Evolutionary conservation across 2,888 invertebrate genomes (phyloP).

Genomic region (Notocelia uddmanniana): DNA sequence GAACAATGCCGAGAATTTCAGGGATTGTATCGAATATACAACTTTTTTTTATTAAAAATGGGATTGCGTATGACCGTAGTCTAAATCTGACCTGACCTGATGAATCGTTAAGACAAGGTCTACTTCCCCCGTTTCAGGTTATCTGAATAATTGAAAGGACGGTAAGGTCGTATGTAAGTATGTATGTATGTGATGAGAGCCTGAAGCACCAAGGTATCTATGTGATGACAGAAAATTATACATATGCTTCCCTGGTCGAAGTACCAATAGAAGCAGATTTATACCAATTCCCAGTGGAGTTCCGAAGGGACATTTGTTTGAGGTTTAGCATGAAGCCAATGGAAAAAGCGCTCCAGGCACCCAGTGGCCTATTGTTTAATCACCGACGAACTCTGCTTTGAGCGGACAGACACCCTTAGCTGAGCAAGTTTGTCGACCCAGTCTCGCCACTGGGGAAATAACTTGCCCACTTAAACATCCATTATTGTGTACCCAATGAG

Average conservation of each 20-base stretch:
- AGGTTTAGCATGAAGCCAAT: slow-evolving; percentile 34
- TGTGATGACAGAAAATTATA: background rate
- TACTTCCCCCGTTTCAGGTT: too few species aligned
- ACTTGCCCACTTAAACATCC: slow-evolving; percentile 56
- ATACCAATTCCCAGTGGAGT: slow-evolving; percentile 10
- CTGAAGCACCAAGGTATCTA: too few species aligned
- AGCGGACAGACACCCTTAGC: slow-evolving; percentile 51
- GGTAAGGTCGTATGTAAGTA: too few species aligned
- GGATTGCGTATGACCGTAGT: too few species aligned
- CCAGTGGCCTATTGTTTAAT: slow-evolving; percentile 59
- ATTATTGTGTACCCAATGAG: slow-evolving; percentile 55
- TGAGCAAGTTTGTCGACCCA: slow-evolving; percentile 56
- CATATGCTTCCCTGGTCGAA: background rate
- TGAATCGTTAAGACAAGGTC: too few species aligned
- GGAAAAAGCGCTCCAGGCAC: slow-evolving; percentile 35
- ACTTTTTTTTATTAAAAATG: too few species aligned
- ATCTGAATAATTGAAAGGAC: too few species aligned
- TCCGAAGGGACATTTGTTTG: slow-evolving; percentile 26
- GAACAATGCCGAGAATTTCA: too few species aligned
- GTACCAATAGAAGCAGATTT: background rate
- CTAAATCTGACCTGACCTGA: too few species aligned
- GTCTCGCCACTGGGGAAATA: slow-evolving; percentile 65
- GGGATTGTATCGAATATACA: too few species aligned
- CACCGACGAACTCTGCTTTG: slow-evolving; percentile 58
- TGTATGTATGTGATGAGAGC: too few species aligned